Percentiles rank a stretch among this genome's conserved stretches.
Conservation (phyloP, 2,888 invertebrate genomes). For the Drosophila colorata region DNA sequence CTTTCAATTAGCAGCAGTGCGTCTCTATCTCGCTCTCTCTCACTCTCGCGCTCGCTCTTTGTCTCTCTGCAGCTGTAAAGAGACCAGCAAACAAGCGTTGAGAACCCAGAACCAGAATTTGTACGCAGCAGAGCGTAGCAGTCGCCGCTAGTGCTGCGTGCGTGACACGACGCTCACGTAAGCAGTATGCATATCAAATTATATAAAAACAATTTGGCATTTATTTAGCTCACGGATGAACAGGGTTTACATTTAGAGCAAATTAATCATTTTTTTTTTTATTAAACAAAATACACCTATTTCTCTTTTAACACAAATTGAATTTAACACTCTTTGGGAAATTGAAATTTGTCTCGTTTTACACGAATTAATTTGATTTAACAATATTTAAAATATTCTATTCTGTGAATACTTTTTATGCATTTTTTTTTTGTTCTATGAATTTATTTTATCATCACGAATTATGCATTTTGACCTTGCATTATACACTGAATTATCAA, state of each 20-base stretch:
- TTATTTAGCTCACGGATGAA: not conserved
- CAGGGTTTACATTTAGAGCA: not conserved
- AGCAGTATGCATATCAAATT: not conserved
- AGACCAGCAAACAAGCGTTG: slow-evolving; percentile 35
- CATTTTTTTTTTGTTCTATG: too few relatives aligned
- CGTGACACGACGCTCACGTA: slow-evolving; percentile 32
- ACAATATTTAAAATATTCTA: too few relatives aligned
- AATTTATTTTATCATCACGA: too few relatives aligned
- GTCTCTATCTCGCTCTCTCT: slow-evolving; percentile 20
- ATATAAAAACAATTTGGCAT: not conserved
- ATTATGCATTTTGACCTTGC: too few relatives aligned
- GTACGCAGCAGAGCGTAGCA: slow-evolving; percentile 65
- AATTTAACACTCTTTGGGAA: too few relatives aligned
- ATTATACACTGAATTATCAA: too few relatives aligned
- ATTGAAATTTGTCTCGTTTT: too few relatives aligned
- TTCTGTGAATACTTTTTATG: too few relatives aligned
- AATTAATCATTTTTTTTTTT: not conserved
- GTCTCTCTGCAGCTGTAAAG: slow-evolving; percentile 61
- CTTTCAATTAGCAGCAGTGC: slow-evolving; percentile 49
- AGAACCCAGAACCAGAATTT: slow-evolving; percentile 59
- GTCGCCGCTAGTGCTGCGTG: slow-evolving; percentile 35
- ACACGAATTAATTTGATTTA: too few relatives aligned
- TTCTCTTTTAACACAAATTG: too few relatives aligned
- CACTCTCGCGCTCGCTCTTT: slow-evolving; percentile 37
- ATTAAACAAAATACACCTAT: too few relatives aligned